Percentiles rank a stretch among this genome's conserved stretches.
These are phyloP conservation scores for Papilio elwesi DNA, from an alignment of 2,888 invertebrate genomes.

Conservation along the genomic window DNA sequence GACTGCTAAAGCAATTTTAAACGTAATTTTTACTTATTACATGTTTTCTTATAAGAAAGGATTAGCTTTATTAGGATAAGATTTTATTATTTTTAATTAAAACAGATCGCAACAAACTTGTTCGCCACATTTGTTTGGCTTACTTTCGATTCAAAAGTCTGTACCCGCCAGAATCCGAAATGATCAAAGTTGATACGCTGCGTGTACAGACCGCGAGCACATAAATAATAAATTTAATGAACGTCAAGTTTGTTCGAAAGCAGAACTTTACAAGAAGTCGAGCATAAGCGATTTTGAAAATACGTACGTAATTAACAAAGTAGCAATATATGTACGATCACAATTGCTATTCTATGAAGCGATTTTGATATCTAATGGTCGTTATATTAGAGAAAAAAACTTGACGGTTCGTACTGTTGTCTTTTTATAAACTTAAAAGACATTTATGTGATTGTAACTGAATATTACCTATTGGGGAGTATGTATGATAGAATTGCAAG, in stretches of 20 bases:
- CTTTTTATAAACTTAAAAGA: too few species aligned
- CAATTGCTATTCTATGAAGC: background rate
- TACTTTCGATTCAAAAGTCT: conserved; percentile 8
- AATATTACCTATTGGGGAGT: too few species aligned
- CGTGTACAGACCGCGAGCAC: conserved; percentile 60
- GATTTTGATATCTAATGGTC: too few species aligned
- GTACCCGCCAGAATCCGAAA: conserved; percentile 44
- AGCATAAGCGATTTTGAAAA: background rate
- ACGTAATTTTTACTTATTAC: too few species aligned
- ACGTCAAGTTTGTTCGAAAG: conserved; percentile 57
- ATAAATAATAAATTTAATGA: conserved; percentile 65
- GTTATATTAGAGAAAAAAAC: too few species aligned
- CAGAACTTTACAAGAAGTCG: conserved; percentile 25
- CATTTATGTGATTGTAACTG: too few species aligned
- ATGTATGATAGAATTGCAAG: too few species aligned
- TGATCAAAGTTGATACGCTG: conserved; percentile 58
- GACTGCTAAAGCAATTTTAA: too few species aligned
- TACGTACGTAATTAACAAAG: background rate
- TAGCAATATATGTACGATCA: background rate
- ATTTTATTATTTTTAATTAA: background rate
- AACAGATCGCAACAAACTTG: background rate
- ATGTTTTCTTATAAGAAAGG: too few species aligned
- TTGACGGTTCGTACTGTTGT: too few species aligned
- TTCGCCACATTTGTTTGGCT: conserved; percentile 5
- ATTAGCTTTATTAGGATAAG: background rate